These are phyloP conservation scores for Druon quercuslanigerum DNA, from an alignment of 1,140 invertebrate species.

Conservation along the genomic window DNA sequence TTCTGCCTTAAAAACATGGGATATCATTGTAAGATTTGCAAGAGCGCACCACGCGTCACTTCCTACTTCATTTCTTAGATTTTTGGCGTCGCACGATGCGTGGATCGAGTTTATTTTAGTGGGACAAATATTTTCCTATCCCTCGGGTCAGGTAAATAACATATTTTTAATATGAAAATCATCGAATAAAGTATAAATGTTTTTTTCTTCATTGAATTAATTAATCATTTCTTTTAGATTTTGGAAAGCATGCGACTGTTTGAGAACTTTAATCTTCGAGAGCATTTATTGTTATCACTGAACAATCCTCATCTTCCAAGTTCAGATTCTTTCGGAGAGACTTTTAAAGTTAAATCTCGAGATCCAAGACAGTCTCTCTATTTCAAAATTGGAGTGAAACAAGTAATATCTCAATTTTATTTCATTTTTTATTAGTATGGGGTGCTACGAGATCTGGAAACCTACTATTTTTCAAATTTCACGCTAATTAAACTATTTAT, in stretches of 20 bases:
- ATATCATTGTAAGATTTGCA: slow-evolving; percentile 79
- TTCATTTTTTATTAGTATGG: no score
- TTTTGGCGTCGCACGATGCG: slow-evolving; percentile 76
- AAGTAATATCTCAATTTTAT: slow-evolving; percentile 38
- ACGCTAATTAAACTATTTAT: no score
- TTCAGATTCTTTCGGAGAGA: slow-evolving; percentile 18
- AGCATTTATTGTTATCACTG: slow-evolving; percentile 64
- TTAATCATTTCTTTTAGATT: slow-evolving; percentile 44
- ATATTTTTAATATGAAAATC: slow-evolving; percentile 4
- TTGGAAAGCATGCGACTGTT: slow-evolving; percentile 57
- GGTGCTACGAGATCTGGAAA: no score
- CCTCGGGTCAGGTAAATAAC: slow-evolving; percentile 74
- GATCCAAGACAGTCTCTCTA: slow-evolving; percentile 45
- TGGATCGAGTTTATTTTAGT: slow-evolving; percentile 82
- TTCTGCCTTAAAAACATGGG: slow-evolving; percentile 72
- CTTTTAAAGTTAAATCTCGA: slow-evolving; percentile 38
- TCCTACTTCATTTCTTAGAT: slow-evolving; percentile 76
- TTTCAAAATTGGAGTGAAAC: slow-evolving; percentile 46
- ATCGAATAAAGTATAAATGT: no score
- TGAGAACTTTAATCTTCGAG: slow-evolving; percentile 56
- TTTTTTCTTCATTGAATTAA: no score
- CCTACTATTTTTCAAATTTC: no score
- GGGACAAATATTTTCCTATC: slow-evolving; percentile 80
- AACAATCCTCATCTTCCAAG: slow-evolving; percentile 52
- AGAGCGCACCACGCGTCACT: slow-evolving; percentile 75